A percentile compares a stretch with the other conserved stretches of the same genome.
These are phyloP conservation scores for Bungarus multicinctus DNA, from an alignment of 2,113 vertebrate species.

Conservation along the genomic window DNA sequence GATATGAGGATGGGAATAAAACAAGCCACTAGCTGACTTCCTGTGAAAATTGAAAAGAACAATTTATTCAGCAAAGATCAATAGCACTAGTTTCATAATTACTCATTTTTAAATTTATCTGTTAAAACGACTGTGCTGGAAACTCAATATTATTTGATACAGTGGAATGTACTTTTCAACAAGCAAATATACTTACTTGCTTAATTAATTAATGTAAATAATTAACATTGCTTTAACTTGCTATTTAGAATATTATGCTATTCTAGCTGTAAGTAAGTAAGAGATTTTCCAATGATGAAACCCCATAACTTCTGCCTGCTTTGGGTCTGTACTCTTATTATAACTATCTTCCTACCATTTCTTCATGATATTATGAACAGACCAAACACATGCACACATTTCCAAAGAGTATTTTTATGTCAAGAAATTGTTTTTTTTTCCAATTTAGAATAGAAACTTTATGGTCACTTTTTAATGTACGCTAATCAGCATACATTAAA, in stretches of 20 bases:
- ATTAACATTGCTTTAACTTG: not conserved
- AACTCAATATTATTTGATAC: not conserved
- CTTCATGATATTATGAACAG: not conserved
- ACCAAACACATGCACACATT: not conserved
- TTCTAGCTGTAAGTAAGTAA: not conserved
- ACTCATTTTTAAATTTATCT: not conserved
- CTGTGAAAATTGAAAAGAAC: conserved; percentile 61
- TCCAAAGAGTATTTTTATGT: not conserved
- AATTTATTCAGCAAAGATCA: conserved; percentile 1
- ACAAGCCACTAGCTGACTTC: conserved; percentile 77
- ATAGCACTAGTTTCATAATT: not conserved
- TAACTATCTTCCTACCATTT: not conserved
- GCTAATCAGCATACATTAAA: too few relatives aligned
- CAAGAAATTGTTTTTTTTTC: too few relatives aligned
- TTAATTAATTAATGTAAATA: not conserved
- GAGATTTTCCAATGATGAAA: not conserved
- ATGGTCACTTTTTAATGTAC: too few relatives aligned
- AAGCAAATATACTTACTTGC: not conserved
- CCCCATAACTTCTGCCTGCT: not conserved
- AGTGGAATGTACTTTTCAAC: not conserved
- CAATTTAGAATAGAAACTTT: too few relatives aligned
- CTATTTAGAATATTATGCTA: not conserved
- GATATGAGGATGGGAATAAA: conserved; percentile 88
- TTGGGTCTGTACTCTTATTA: not conserved
- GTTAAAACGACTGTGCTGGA: not conserved